Base-by-base conservation (phyloP, 2,888 invertebrate genomes). In the Oasisia sp. region DNA sequence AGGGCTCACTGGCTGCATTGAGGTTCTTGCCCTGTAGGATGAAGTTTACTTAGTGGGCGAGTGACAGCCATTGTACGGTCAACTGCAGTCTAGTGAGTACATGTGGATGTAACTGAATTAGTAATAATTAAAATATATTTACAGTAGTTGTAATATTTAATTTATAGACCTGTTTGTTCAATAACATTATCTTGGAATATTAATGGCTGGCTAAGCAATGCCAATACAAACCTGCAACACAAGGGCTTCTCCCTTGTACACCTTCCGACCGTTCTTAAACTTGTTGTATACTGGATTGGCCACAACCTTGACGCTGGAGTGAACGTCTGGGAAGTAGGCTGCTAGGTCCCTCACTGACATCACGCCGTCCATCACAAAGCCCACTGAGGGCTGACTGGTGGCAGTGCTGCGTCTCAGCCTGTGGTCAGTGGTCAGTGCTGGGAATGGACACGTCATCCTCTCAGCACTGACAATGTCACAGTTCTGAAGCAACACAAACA, bases 231-330 rank as follows among this genome's bases (percentile, higher is more conserved):
- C 93, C 74, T 90, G 92, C 19, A 93, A 90, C 27, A 92, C 91
- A n/a, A 93, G 92, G 12, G 92, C 91, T 11, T 92, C 93, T 12
- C 94, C 94, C 44, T 91, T 92, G 91, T 93, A 93, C 14, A 98
- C 97, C 94, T 98, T 97, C 95, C 98, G 98, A 0, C 98, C 97
- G 44, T 94, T 95, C 56, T 94, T 93, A 96, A 99, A 99, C 92
- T 98, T 97, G 94, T 98, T 98, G 96, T 98, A 98, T 95, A 98
- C 98, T 0, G 99, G 99, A 97, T 99, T 99, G 96, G 92, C 89
- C 45, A 91, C 91, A 27, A 93, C 92, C 27, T 32, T 32, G 38
- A 99, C 97, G 93, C 98, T 98, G 93, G 98, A 98, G 92, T 98
- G 97, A 9, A 98, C 97, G 94, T 97, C 98, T 93, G 98, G 98